A percentile compares a stretch with the other conserved stretches of the same genome.
Conservation (phyloP, 2,113 vertebrate species). For the Rhegmatorhina hoffmannsi region DNA sequence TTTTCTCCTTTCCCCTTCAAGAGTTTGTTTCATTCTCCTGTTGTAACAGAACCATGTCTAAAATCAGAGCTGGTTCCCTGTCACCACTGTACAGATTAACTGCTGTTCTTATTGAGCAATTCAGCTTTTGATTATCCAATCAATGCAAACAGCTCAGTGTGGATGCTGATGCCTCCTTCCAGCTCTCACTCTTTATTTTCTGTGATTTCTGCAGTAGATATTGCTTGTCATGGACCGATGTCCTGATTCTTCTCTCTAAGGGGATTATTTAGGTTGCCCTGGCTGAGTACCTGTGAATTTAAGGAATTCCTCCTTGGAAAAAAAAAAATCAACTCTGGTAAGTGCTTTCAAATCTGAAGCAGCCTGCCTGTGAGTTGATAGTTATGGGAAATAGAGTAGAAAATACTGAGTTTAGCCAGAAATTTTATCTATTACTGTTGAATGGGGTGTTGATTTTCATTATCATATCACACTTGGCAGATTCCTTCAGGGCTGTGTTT, state of each 20-base stretch:
- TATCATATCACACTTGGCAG: accelerated
- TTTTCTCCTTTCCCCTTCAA: neutral
- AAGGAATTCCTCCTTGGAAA: constrained; percentile 78
- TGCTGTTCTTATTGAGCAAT: neutral
- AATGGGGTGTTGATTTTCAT: neutral
- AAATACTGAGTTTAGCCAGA: neutral
- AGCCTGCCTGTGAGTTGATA: neutral
- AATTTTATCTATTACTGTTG: neutral
- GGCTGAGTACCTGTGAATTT: constrained; percentile 74
- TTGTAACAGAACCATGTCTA: neutral
- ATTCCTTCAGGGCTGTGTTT: neutral
- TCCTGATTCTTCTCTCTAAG: constrained; percentile 69
- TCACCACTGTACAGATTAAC: neutral
- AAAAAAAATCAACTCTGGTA: constrained; percentile 73
- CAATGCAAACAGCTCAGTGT: constrained; percentile 10
- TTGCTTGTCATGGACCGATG: constrained; percentile 70
- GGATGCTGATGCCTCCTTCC: constrained; percentile 56
- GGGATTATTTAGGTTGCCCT: constrained; percentile 77
- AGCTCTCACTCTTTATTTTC: neutral
- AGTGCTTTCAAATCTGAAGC: constrained; percentile 78
- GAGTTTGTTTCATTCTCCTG: neutral
- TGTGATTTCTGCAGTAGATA: constrained; percentile 54
- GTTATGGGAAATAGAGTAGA: neutral
- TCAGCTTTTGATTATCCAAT: constrained; percentile 10
- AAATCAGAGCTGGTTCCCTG: neutral